Evolutionary conservation across 2,113 vertebrate species (phyloP).

Genomic region (Cheilinus undulatus): DNA sequence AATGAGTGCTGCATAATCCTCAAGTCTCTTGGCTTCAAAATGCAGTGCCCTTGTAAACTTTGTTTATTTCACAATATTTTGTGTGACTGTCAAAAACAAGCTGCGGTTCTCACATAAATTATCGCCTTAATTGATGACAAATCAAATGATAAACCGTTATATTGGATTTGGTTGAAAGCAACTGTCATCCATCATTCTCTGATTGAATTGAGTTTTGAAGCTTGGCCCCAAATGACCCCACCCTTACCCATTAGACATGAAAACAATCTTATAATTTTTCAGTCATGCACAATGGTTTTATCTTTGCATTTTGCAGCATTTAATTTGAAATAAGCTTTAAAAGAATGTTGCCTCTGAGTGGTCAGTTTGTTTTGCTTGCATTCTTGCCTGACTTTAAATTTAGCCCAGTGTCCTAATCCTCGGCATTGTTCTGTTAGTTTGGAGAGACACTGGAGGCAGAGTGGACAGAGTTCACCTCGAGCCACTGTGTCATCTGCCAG

Average conservation of each 20-base stretch:
- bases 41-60: not conserved
- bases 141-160: constrained; percentile 1
- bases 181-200: not conserved
- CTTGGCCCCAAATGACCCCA: constrained; percentile 31
- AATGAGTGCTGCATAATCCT: not conserved
- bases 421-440: constrained; percentile 70
- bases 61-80: not conserved
- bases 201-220: constrained; percentile 5
- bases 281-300: not conserved
- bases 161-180: constrained; percentile 1
- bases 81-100: constrained; percentile 11
- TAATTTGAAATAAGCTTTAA: too few relatives aligned
- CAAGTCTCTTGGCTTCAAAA: not conserved
- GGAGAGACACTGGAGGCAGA: constrained; percentile 60
- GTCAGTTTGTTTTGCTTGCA: constrained; percentile 31
- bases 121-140: not conserved
- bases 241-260: not conserved
- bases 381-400: constrained; percentile 71
- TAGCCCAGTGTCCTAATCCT: constrained; percentile 69
- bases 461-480: constrained; percentile 58
- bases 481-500: constrained; percentile 63
- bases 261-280: not conserved
- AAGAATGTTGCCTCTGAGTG: constrained; percentile 12
- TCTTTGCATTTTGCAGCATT: not conserved
- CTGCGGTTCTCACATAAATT: not conserved